Percentiles rank a stretch among this genome's conserved stretches.
Conservation (phyloP, 2,888 invertebrate genomes). For the Euproctis similis region DNA sequence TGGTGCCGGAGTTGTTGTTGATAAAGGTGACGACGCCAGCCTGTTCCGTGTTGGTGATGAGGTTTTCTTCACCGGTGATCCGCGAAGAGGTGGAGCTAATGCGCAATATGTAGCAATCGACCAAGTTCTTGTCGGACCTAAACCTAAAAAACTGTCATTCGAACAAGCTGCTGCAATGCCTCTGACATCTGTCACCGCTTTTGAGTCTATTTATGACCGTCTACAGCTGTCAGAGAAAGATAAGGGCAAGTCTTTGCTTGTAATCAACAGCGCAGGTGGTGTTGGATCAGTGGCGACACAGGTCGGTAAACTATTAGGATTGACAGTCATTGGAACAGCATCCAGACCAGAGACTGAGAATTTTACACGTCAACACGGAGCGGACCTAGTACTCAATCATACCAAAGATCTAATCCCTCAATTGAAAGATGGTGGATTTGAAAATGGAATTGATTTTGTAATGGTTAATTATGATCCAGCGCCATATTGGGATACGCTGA, state of each 20-base stretch:
- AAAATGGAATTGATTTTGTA: conserved; percentile 52
- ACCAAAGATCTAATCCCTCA: conserved; percentile 46
- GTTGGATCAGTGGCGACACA: conserved; percentile 61
- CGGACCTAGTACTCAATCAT: conserved; percentile 53
- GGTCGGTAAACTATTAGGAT: conserved; percentile 47
- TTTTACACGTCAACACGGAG: conserved; percentile 46
- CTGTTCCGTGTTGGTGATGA: conserved; percentile 50
- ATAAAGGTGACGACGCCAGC: conserved; percentile 40
- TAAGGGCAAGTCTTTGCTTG: conserved; percentile 48
- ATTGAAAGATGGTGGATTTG: conserved; percentile 41
- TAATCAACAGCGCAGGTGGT: conserved; percentile 63
- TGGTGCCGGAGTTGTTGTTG: conserved; percentile 53
- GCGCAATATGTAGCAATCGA: conserved; percentile 57
- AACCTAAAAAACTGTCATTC: conserved; percentile 53
- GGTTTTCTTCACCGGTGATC: conserved; percentile 55
- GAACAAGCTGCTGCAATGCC: conserved; percentile 67
- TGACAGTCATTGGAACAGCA: conserved; percentile 61
- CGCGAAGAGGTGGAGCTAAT: conserved; percentile 50
- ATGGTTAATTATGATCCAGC: conserved; percentile 60
- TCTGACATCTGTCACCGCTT: conserved; percentile 54
- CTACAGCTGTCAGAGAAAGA: conserved; percentile 49
- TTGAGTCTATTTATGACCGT: conserved; percentile 52
- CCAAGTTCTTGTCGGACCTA: conserved; percentile 45
- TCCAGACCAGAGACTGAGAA: conserved; percentile 47
- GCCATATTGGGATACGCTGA: conserved; percentile 58